Base-by-base conservation (phyloP, 2,888 invertebrate species). In the Amphipyra berbera region DNA sequence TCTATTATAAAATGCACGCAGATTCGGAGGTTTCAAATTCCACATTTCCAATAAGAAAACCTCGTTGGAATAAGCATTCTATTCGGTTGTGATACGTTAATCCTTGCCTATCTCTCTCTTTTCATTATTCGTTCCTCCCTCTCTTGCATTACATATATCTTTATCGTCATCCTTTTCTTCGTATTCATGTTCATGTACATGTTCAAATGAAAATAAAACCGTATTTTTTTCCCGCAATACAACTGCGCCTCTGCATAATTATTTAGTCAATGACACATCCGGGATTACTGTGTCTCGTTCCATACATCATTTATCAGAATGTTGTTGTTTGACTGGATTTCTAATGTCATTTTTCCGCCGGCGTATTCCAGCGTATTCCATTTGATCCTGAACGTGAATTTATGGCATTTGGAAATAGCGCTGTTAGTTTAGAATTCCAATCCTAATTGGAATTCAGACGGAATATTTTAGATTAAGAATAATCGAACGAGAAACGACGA, bases 321-420 rank as follows among this genome's bases (percentile, higher is more conserved):
- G 38, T 54, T 62, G 69, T 61, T 69, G 54, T 77, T 58, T 74
- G 78, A 61, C 63, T 62, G 53, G 35, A 60, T 67, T 77, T 54
- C 74, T 73, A 77, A 73, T 73, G 62, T 68, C 74, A 73, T 68
- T 68, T 77, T 56, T 53, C 55, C 74, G 55, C 55, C 15, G 33
- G 27, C 50, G 45, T 54, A 55, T 76, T 58, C 57, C 71, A 50
- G 27, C 50, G 45, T 54, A 55, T 76, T 58, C 57, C 71, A 50
- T 71, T 72, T 76, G 76, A 46, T 75, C 62, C 76, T 42, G 47
- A 70, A 76, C 44, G 46, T 65, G 66, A 76, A 76, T 71, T 76
- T 72, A 65, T 71, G 66, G 57, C 47, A 58, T 64, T 71, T 58
- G 73, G 54, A 71, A 76, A 76, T 71, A 44, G 66, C 44, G 41